Conservation (phyloP, 2,113 vertebrate species). For the Promerops cafer region DNA sequence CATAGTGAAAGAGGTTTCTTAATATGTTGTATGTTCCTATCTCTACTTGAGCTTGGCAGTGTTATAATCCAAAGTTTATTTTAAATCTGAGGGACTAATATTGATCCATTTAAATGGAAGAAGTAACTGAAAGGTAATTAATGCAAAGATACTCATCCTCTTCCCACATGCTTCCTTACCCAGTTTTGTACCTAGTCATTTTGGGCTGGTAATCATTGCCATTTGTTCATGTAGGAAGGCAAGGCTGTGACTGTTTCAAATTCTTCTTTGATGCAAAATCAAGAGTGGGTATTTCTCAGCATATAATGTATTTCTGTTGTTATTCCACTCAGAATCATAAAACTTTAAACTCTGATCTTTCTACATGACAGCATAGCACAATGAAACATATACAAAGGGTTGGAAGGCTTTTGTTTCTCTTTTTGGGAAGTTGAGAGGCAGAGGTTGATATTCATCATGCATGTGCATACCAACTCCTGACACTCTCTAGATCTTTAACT, state of each 20-base stretch:
- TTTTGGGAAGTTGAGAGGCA: neutral
- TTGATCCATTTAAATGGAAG: neutral
- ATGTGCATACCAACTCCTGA: neutral
- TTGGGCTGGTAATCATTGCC: neutral
- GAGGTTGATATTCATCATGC: neutral
- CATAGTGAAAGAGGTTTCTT: slow-evolving; percentile 42
- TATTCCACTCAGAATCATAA: neutral
- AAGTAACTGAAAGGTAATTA: neutral
- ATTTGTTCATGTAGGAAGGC: neutral
- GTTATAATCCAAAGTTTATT: slow-evolving; percentile 11
- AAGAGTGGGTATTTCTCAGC: neutral
- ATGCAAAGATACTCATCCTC: neutral
- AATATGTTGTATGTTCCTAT: slow-evolving; percentile 30
- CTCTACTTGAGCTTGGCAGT: slow-evolving; percentile 34
- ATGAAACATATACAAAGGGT: neutral
- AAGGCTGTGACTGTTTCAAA: neutral
- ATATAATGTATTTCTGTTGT: neutral
- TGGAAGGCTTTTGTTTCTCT: neutral
- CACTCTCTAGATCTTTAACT: neutral
- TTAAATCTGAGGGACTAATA: slow-evolving; percentile 13
- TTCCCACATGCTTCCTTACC: neutral
- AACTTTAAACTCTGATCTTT: neutral
- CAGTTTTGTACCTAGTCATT: neutral
- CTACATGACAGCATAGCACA: neutral
- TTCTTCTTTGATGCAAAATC: neutral